These are phyloP conservation scores for Seira musarum DNA, from an alignment of 2,888 invertebrate species.

Conservation along the genomic window DNA sequence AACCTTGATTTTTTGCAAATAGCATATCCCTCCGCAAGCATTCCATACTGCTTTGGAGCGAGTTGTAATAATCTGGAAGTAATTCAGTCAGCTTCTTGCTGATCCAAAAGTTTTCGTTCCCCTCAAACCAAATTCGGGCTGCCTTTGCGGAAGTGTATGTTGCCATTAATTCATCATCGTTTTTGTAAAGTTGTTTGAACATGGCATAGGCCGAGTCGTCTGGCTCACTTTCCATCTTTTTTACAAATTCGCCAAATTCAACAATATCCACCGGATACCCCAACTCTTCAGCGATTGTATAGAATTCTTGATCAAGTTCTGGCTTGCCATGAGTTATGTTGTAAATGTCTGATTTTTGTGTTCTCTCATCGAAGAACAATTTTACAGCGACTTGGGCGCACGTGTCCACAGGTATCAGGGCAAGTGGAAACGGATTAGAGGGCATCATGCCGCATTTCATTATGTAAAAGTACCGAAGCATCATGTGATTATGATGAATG, in stretches of 20 bases:
- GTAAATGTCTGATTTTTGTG: conserved; percentile 51
- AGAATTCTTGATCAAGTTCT: conserved; percentile 44
- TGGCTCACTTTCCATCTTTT: conserved; percentile 27
- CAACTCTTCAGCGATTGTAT: conserved; percentile 37
- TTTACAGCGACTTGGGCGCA: conserved; percentile 28
- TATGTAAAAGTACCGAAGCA: conserved; percentile 48
- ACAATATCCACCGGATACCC: conserved; percentile 52
- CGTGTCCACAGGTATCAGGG: conserved; percentile 50
- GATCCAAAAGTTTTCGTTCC: conserved; percentile 1
- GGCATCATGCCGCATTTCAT: conserved; percentile 51
- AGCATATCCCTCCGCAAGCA: not conserved
- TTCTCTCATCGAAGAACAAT: conserved; percentile 42
- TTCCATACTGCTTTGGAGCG: not conserved
- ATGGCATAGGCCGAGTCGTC: conserved; percentile 9
- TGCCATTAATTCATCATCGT: not conserved
- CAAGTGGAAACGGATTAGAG: conserved; percentile 22
- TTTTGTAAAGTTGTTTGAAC: conserved; percentile 20
- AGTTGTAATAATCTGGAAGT: not conserved
- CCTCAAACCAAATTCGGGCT: not conserved
- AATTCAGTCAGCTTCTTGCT: not conserved
- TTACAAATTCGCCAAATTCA: conserved; percentile 48
- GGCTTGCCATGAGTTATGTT: conserved; percentile 45
- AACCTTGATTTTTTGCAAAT: not conserved
- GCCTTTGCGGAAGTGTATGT: not conserved
- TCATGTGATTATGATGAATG: conserved; percentile 49